phyloP scores from a whole-genome alignment of 37 sponge, comb jelly and placozoan genomes.

The Theonella swinhoei region DNA sequence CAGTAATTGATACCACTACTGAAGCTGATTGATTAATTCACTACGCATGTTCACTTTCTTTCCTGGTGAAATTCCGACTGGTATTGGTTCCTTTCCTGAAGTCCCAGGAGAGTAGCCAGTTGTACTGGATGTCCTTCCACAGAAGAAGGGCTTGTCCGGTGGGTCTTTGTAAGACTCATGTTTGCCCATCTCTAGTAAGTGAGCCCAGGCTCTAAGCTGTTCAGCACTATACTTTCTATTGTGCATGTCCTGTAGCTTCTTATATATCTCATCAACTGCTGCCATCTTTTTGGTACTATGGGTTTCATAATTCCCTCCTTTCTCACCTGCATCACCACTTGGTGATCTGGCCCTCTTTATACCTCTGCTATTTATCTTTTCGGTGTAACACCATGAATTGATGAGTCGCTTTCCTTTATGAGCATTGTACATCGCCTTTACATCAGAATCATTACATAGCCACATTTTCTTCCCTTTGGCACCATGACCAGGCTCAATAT shows the following conservation, averaged over 20 bases:
- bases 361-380: background rate
- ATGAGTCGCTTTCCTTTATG: background rate
- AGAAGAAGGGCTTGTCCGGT: conserved; percentile 56
- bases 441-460: background rate
- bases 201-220: background rate
- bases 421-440: background rate
- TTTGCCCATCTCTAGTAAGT: conserved; percentile 12
- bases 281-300: background rate
- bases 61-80: too few relatives aligned
- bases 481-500: background rate
- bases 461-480: background rate
- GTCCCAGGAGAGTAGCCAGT: background rate
- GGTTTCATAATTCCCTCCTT: background rate
- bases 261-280: background rate
- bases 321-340: background rate
- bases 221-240: background rate
- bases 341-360: background rate
- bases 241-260: background rate
- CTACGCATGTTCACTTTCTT: conserved; percentile 13
- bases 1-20: conserved; percentile 46
- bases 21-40: conserved; percentile 43
- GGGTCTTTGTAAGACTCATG: conserved; percentile 44
- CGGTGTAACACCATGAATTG: conserved; percentile 1
- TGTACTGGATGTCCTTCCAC: background rate
- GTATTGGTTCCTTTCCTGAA: background rate